Evolutionary conservation across 92 coral and sea anemone genomes (phyloP).

Genomic region (Porites lobata): DNA sequence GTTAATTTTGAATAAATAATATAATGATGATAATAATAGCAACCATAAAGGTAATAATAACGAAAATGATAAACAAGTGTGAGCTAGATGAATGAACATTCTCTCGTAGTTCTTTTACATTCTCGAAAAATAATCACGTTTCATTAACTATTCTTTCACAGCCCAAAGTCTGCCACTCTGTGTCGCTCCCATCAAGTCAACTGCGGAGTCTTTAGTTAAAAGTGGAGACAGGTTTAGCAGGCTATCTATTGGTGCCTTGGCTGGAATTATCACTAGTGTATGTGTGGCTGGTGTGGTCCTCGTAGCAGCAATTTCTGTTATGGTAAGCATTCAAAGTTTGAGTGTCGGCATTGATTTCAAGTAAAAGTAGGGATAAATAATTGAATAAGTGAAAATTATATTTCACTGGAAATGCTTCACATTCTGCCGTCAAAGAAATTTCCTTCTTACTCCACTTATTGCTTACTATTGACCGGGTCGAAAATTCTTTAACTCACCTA

Average conservation of each 20-base stretch:
- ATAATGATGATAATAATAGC: no score
- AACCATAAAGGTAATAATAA: no score
- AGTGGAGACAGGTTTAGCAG: not conserved
- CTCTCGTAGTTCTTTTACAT: not conserved
- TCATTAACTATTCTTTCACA: not conserved
- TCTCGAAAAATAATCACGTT: no score
- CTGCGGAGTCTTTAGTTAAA: not conserved
- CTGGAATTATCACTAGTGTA: not conserved
- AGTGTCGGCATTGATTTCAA: no score
- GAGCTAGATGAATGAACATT: not conserved
- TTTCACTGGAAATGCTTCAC: no score
- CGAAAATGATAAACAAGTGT: no score
- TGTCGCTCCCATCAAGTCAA: not conserved
- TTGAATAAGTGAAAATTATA: not conserved
- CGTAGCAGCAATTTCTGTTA: not conserved
- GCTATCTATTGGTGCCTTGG: slow-evolving; percentile 16
- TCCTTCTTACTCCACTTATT: no score
- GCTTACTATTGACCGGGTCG: not conserved
- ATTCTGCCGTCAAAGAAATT: no score
- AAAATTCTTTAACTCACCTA: not conserved
- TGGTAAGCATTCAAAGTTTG: slow-evolving; percentile 13
- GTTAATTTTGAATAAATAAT: no score
- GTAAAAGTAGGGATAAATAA: not conserved
- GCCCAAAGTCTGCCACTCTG: not conserved
- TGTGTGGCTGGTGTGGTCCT: not conserved